phyloP scores from a whole-genome alignment of 92 coral and sea anemone species.

The Epizoanthus ramosus region DNA sequence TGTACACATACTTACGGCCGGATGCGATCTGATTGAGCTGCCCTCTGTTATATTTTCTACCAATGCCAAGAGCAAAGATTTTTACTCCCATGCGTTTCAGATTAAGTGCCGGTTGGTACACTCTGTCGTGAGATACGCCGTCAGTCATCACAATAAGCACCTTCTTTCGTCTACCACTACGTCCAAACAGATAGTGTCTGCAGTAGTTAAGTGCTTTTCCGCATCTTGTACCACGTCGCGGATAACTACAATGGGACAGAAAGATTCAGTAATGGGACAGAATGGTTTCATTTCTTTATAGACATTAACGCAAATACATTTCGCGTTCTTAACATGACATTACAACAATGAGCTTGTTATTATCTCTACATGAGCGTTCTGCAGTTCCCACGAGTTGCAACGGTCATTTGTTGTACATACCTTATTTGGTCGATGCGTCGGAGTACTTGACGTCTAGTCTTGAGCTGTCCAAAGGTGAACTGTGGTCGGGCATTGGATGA shows the following conservation, averaged over 20 bases:
- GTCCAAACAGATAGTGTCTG: slow-evolving; percentile 8
- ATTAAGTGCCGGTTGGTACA: slow-evolving; percentile 54
- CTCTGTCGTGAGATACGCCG: slow-evolving; percentile 73
- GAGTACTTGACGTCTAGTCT: slow-evolving; percentile 41
- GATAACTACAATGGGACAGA: slow-evolving; percentile 15
- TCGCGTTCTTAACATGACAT: no score
- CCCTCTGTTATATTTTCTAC: slow-evolving; percentile 69
- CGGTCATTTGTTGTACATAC: neutral
- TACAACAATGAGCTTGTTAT: no score
- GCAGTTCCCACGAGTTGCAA: no score
- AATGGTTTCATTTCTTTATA: no score
- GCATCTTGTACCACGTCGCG: slow-evolving; percentile 46
- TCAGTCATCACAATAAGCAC: slow-evolving; percentile 87
- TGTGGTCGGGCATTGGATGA: slow-evolving; percentile 50
- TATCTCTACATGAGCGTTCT: no score
- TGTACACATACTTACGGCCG: slow-evolving; percentile 65
- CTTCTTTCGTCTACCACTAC: slow-evolving; percentile 32
- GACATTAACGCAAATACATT: no score
- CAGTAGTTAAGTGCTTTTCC: slow-evolving; percentile 31
- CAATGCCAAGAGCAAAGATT: slow-evolving; percentile 84
- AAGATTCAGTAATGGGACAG: no score
- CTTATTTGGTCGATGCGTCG: slow-evolving; percentile 36
- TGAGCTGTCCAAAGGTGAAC: slow-evolving; percentile 43
- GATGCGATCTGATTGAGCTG: slow-evolving; percentile 85
- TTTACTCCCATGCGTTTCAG: slow-evolving; percentile 84